phyloP scores from a whole-genome alignment of 2,113 vertebrate species.

The Mus pahari region DNA sequence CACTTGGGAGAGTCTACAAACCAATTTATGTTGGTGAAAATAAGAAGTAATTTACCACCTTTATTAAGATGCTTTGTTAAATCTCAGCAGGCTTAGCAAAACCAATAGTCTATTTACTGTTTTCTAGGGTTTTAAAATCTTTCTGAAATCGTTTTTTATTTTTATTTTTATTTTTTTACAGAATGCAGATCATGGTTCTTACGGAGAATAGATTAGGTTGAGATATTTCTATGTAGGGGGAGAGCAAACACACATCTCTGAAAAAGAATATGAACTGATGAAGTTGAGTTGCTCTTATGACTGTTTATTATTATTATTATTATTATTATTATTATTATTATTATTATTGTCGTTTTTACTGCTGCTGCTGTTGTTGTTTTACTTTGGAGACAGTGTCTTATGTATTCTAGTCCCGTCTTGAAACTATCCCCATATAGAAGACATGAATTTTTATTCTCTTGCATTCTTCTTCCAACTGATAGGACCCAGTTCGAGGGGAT shows the following conservation, averaged over 20 bases:
- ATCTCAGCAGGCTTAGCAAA: not conserved
- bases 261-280: not conserved
- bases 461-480: not conserved
- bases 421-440: not conserved
- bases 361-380: not conserved
- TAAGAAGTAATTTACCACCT: slow-evolving; percentile 50
- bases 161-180: not conserved
- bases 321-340: no score
- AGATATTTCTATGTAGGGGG: not conserved
- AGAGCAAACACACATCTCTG: not conserved
- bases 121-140: slow-evolving; percentile 22
- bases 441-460: not conserved
- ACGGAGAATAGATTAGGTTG: slow-evolving; percentile 27
- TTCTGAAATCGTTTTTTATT: not conserved
- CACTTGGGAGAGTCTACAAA: slow-evolving; percentile 54
- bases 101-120: slow-evolving; percentile 28
- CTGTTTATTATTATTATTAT: not conserved
- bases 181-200: not conserved
- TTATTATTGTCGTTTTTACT: no score
- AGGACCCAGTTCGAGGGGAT: not conserved
- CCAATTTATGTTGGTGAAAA: slow-evolving; percentile 59
- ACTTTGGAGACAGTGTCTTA: not conserved
- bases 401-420: not conserved
- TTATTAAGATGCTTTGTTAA: slow-evolving; percentile 71
- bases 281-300: no score